Conservation (phyloP, 2,113 vertebrate genomes). For the Melanotaenia duboulayi region DNA sequence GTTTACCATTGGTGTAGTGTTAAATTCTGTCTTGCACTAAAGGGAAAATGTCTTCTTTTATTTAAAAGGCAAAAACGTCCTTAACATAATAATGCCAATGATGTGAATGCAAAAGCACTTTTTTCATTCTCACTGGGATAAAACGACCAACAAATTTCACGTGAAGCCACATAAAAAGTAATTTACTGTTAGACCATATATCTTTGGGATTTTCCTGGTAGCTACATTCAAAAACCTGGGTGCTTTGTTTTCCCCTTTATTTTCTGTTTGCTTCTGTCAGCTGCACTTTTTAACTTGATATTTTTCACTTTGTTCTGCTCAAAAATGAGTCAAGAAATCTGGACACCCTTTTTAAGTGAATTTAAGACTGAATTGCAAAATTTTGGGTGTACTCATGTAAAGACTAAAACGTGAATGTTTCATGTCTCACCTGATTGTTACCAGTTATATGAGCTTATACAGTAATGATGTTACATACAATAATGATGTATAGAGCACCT, state of each 20-base stretch:
- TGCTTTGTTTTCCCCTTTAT: conserved; percentile 16
- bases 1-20: background rate
- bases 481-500: conserved; percentile 46
- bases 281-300: conserved; percentile 34
- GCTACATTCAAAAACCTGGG: conserved; percentile 15
- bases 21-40: background rate
- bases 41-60: background rate
- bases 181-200: conserved; percentile 1
- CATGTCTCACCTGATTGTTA: conserved; percentile 43
- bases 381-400: conserved; percentile 28
- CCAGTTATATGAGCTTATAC: conserved; percentile 30
- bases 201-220: conserved; percentile 21
- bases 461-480: conserved; percentile 20
- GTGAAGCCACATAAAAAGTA: background rate
- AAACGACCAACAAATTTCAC: background rate
- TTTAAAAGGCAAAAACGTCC: background rate
- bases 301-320: conserved; percentile 36
- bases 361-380: conserved; percentile 8
- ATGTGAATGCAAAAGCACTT: conserved; percentile 1
- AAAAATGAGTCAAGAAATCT: conserved; percentile 24
- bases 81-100: background rate
- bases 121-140: background rate
- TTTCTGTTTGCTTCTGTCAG: conserved; percentile 2
- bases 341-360: conserved; percentile 22
- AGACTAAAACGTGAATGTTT: conserved; percentile 39